These are phyloP conservation scores for Andrena chrysosceles DNA, from an alignment of 2,888 invertebrate genomes.

Conservation along the genomic window DNA sequence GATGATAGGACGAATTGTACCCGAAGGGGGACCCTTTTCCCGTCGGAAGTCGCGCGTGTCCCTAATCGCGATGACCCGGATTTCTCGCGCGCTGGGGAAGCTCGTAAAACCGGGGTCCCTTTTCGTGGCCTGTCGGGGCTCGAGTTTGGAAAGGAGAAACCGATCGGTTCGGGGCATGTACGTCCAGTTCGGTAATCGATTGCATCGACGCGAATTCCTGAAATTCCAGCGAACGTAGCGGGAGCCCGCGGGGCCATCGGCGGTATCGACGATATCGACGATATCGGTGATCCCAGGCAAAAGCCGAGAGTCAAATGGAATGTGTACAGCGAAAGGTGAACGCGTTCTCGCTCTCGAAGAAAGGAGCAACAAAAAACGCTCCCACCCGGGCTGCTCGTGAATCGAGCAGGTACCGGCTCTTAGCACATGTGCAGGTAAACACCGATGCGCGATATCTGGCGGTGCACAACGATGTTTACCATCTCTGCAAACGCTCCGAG, in stretches of 20 bases:
- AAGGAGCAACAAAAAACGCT: slow-evolving; percentile 63
- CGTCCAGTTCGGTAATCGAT: slow-evolving; percentile 72
- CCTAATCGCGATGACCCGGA: slow-evolving; percentile 30
- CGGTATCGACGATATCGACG: too few relatives aligned
- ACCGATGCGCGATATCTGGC: neutral
- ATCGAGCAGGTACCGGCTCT: slow-evolving; percentile 44
- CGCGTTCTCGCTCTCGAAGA: slow-evolving; percentile 70
- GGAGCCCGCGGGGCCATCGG: slow-evolving; percentile 53
- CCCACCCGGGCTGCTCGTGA: slow-evolving; percentile 43
- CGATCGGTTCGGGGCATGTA: slow-evolving; percentile 29
- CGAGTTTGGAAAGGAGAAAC: slow-evolving; percentile 63
- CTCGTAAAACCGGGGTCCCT: slow-evolving; percentile 22
- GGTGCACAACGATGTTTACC: slow-evolving; percentile 12
- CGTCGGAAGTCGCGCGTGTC: neutral
- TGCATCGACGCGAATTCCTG: slow-evolving; percentile 68
- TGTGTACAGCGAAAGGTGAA: slow-evolving; percentile 74
- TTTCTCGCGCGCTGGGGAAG: slow-evolving; percentile 1
- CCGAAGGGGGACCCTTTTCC: slow-evolving; percentile 4
- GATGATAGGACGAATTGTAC: neutral
- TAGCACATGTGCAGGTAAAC: slow-evolving; percentile 34
- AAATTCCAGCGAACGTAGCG: slow-evolving; percentile 61
- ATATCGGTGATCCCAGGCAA: slow-evolving; percentile 23
- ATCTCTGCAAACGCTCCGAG: neutral
- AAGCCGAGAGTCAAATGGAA: slow-evolving; percentile 61
- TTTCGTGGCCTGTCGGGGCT: slow-evolving; percentile 19